Base-by-base conservation (phyloP, 2,113 vertebrate species). In the Polyodon spathula region DNA sequence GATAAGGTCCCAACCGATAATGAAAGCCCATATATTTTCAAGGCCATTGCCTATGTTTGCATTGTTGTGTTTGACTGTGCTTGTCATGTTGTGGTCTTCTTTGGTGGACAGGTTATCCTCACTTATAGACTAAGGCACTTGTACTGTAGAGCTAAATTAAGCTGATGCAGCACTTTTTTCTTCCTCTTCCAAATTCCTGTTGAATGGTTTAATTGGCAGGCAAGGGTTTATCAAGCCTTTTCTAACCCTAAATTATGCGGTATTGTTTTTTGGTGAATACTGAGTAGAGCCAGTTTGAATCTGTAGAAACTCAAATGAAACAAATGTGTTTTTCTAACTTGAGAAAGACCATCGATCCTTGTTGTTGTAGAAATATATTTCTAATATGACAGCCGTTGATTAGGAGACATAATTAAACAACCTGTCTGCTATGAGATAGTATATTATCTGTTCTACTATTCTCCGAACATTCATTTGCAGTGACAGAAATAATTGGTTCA, bases 361-460 rank as follows among this genome's bases (percentile, higher is more conserved):
- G 15, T 66, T 46, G 40, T 37, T 42, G 48, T 56, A 58, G 62
- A 58, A 54, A 64, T 61, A 59, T 12, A 50, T 57, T 56, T 50
- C 60, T 63, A 69, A 69, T 71, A 69, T 68, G 67, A 73, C 61
- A 56, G 62, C 62, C 58, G n/a, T 63, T 58, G 69, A 71, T 66
- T 73, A 66, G 53, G 57, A 63, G n/a, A 17, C 40, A 59, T 72
- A 65, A 76, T 77, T 81, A 75, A 68, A 63, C 61, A 54, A 71
- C 68, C 48, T 65, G 66, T 63, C 50, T 66, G 58, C 61, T 17
- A 44, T 43, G 43, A 40, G 42, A 54, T 41, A 42, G 53, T 48
- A 58, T 48, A 16, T 54, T 60, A 60, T 60, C 57, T 59, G 17
- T 43, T 66, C n/a, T 43, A 10, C 58, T 8, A 39, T 44, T 44